Conservation (phyloP, 2,888 invertebrate species). For the Aquatica leii region DNA sequence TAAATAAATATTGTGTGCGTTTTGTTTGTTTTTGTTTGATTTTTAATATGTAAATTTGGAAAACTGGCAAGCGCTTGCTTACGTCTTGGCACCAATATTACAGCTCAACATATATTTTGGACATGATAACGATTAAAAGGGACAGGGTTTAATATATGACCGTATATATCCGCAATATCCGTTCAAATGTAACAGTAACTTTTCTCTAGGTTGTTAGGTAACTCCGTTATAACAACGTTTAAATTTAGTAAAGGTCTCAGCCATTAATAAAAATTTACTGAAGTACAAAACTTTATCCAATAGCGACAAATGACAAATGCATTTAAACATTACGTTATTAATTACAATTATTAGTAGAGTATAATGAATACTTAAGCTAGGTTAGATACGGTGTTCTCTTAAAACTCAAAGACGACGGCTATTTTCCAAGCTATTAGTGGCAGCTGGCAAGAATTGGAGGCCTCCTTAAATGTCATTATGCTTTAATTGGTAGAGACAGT, state of each 20-base stretch:
- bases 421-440: conserved; percentile 4
- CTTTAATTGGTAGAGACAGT: conserved; percentile 5
- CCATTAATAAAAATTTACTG: conserved; percentile 5
- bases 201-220: conserved; percentile 1
- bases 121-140: conserved; percentile 21
- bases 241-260: conserved; percentile 6
- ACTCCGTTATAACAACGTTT: conserved; percentile 13
- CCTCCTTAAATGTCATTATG: conserved; percentile 1
- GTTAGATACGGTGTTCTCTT: background rate
- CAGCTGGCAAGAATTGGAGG: conserved; percentile 3
- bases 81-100: conserved; percentile 14
- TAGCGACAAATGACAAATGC: background rate
- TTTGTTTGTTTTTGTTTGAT: too few relatives aligned
- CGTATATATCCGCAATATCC: conserved; percentile 22
- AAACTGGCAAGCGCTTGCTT: conserved; percentile 12
- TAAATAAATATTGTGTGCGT: too few relatives aligned
- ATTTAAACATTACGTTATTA: background rate
- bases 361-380: background rate
- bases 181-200: conserved; percentile 17
- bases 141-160: conserved; percentile 19
- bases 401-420: background rate
- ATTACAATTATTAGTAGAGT: background rate
- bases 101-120: conserved; percentile 18
- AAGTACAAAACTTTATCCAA: background rate
- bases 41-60: background rate